phyloP scores from a whole-genome alignment of 1,140 invertebrate species.

The Ostrea edulis region DNA sequence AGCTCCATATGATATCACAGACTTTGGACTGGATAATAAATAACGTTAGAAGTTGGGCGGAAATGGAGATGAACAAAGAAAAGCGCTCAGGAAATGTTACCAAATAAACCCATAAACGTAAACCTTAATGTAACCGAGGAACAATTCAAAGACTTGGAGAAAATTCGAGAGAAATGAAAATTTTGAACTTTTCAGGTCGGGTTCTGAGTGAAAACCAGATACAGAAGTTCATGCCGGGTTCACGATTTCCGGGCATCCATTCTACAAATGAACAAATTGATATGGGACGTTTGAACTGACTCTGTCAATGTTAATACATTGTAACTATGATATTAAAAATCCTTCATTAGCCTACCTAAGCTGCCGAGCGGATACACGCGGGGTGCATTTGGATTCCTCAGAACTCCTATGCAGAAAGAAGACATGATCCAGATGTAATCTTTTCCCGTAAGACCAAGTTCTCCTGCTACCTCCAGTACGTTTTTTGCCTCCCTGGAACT shows the following conservation, averaged over 20 bases:
- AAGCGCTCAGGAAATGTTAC: too few species aligned
- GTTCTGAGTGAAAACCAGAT: neutral
- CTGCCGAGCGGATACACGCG: conserved; percentile 47
- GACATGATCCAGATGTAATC: conserved; percentile 71
- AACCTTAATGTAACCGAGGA: too few species aligned
- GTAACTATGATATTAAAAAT: too few species aligned
- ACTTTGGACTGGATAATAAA: neutral
- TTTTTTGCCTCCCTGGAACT: conserved; percentile 58
- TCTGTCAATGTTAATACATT: neutral
- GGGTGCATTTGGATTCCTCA: neutral
- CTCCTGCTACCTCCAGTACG: conserved; percentile 61
- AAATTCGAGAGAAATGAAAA: neutral
- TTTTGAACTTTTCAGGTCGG: neutral
- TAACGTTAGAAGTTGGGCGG: neutral
- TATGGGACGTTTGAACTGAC: neutral
- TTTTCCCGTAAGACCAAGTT: conserved; percentile 60
- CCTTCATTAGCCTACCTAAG: conserved; percentile 38
- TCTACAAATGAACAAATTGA: neutral
- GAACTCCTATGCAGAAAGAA: conserved; percentile 46
- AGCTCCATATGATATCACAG: neutral
- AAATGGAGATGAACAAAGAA: neutral
- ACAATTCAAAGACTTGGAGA: too few species aligned
- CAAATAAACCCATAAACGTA: too few species aligned
- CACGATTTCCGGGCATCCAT: too few species aligned
- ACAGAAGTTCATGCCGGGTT: neutral